Percentiles rank a stretch among this genome's conserved stretches.
phyloP scores from a whole-genome alignment of 2,797 vertebrate species.

The Clarias fuscus region DNA sequence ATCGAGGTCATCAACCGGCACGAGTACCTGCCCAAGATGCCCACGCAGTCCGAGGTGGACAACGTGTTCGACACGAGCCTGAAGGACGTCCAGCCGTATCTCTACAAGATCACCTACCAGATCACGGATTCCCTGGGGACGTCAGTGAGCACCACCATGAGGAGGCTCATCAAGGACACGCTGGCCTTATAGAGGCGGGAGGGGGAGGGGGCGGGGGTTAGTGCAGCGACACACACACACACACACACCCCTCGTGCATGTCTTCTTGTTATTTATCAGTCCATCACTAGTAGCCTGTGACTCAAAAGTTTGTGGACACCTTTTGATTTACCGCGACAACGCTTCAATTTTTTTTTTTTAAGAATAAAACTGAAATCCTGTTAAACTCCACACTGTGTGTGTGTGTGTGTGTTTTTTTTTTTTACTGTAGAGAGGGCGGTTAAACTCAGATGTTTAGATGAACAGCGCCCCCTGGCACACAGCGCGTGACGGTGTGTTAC shows the following conservation, averaged over 20 bases:
- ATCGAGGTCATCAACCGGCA: conserved; percentile 98
- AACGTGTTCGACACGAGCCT: conserved; percentile 96
- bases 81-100: conserved; percentile 96
- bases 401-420: too few relatives aligned
- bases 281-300: neutral
- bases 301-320: neutral
- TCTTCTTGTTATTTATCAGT: neutral
- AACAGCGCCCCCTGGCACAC: too few relatives aligned
- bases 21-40: conserved; percentile 98
- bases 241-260: neutral
- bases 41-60: conserved; percentile 97
- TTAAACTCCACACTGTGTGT: neutral
- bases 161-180: conserved; percentile 96
- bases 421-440: too few relatives aligned
- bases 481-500: conserved; percentile 60
- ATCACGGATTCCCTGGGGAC: conserved; percentile 94
- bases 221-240: neutral
- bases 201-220: too few relatives aligned
- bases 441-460: too few relatives aligned
- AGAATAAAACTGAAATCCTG: neutral
- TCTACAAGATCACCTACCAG: conserved; percentile 96
- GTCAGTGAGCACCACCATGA: conserved; percentile 97
- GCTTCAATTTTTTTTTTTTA: too few relatives aligned
- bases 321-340: too few relatives aligned
- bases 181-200: conserved; percentile 80